Base-by-base conservation (phyloP, 2,113 vertebrate genomes). In the Proteles cristata region DNA sequence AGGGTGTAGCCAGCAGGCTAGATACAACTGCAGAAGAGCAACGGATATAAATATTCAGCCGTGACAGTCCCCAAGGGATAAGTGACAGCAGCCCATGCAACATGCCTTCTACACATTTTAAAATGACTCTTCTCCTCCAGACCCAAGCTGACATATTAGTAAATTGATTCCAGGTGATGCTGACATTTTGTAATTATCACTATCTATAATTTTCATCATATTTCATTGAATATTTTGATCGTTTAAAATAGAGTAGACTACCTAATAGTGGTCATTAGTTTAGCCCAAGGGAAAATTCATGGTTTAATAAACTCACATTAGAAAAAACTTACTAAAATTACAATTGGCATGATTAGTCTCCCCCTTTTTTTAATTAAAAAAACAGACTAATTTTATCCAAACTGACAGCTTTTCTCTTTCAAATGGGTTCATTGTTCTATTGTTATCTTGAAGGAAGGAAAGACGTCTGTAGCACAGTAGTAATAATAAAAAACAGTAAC, bases 241-340 rank as follows among this genome's bases (percentile, higher is more conserved):
- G 58, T 97, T 97, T 96, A 96, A 94, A 97, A 96, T 76, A 88
- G 69, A 97, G 48, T 26, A 84, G 55, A 76, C 88, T 90, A 80
- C n/a, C 73, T 96, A 96, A 97, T 90, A 80, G 97, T 92, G 90
- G 90, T 92, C 98, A 97, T 97, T 97, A 98, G 88, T 97, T 94
- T 96, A 93, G 85, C 94, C 97, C 85, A 95, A 95, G 90, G 93
- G 90, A 93, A 96, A 94, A 96, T 85, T 80, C 82, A 95, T 94
- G 85, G 69, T 89, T 91, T 97, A 97, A 97, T 97, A 97, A 98
- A 97, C 85, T 95, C 97, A 82, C 53, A 71, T 97, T 92, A 96
- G 96, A 97, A 93, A 96, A 91, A 96, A 93, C 71, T 96, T 95
- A 89, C 88, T 93, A 94, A 97, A 97, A 96, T 97, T 96, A 96